Conservation (phyloP, 1,140 invertebrate species). For the Drosophila murphyi region DNA sequence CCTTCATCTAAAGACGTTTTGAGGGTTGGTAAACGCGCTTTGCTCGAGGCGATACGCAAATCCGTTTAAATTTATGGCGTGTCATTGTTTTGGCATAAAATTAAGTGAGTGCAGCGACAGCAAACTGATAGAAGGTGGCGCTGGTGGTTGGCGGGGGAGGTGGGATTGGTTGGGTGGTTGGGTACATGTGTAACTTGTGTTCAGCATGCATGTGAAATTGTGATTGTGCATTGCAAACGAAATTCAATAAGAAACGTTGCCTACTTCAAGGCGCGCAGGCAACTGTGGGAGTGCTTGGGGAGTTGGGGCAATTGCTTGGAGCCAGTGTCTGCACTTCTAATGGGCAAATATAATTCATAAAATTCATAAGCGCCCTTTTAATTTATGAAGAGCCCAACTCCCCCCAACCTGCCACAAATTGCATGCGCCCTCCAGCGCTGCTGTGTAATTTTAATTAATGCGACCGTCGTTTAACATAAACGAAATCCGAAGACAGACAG, state of each 20-base stretch:
- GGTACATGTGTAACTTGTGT: conserved; percentile 49
- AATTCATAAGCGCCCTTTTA: conserved; percentile 79
- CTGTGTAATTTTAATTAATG: conserved; percentile 80
- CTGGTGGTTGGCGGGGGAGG: not conserved
- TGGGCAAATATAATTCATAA: conserved; percentile 73
- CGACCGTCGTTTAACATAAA: conserved; percentile 50
- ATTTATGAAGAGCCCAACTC: conserved; percentile 66
- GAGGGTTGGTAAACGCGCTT: conserved; percentile 42
- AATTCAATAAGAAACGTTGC: conserved; percentile 71
- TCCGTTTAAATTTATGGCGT: conserved; percentile 82
- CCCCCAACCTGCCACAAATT: not conserved
- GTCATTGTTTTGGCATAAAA: conserved; percentile 82
- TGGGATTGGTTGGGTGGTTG: not conserved
- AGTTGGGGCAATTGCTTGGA: not conserved
- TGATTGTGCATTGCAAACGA: conserved; percentile 37
- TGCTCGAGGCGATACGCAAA: conserved; percentile 67
- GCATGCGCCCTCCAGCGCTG: conserved; percentile 42
- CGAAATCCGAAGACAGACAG: conserved; percentile 67
- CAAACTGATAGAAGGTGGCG: not conserved
- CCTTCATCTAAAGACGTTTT: not conserved
- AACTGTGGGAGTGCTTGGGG: not conserved
- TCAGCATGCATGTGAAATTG: conserved; percentile 80
- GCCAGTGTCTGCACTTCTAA: conserved; percentile 36
- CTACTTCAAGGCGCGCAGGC: conserved; percentile 33
- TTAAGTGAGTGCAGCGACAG: conserved; percentile 70